Evolutionary conservation across 2,888 invertebrate genomes (phyloP).

Genomic region (Drosophila percnosoma): DNA sequence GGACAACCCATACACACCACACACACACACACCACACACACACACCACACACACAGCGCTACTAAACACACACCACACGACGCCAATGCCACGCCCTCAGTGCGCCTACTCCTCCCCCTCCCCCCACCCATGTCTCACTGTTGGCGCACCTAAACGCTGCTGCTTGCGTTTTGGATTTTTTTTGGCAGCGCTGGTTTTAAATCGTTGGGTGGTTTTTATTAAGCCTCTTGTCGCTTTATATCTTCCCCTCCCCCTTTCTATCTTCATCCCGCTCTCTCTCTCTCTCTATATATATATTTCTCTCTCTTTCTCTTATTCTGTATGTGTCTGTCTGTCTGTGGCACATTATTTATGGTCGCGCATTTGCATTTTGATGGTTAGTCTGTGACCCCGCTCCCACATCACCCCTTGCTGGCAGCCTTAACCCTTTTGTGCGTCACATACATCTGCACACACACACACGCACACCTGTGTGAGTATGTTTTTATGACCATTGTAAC

Average conservation of each 20-base stretch:
- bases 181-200: slow-evolving; percentile 49
- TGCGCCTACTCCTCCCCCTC: background rate
- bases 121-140: background rate
- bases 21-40: slow-evolving; percentile 6
- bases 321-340: slow-evolving; percentile 50
- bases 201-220: slow-evolving; percentile 77
- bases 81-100: slow-evolving; percentile 47
- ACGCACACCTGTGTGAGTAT: slow-evolving; percentile 39
- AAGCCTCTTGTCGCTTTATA: slow-evolving; percentile 42
- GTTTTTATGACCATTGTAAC: slow-evolving; percentile 72
- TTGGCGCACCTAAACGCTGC: slow-evolving; percentile 22
- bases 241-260: slow-evolving; percentile 11
- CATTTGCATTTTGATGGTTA: slow-evolving; percentile 80
- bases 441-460: slow-evolving; percentile 12
- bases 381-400: slow-evolving; percentile 3
- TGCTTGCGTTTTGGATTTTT: slow-evolving; percentile 27
- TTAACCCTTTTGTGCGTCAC: slow-evolving; percentile 51
- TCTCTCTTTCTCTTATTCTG: background rate
- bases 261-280: slow-evolving; percentile 4
- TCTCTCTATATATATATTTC: slow-evolving; percentile 3
- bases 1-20: slow-evolving; percentile 19
- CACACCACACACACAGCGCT: background rate
- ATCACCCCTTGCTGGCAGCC: slow-evolving; percentile 19
- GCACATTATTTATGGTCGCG: slow-evolving; percentile 74
- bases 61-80: slow-evolving; percentile 8